A percentile compares a stretch with the other conserved stretches of the same genome.
Conservation (phyloP, 2,888 invertebrate genomes). For the Bembecia ichneumoniformis region DNA sequence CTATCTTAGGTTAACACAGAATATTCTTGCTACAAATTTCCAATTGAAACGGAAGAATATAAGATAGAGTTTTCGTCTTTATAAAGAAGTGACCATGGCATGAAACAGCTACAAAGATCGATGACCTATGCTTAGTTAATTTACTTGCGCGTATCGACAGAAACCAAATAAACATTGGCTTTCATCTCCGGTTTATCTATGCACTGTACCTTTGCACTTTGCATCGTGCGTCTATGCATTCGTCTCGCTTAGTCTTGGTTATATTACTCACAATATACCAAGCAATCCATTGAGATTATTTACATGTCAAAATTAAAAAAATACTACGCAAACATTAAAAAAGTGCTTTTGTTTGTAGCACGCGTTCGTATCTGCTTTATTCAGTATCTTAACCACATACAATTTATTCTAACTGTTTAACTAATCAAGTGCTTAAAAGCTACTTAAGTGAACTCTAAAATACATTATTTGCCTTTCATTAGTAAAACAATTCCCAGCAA, state of each 20-base stretch:
- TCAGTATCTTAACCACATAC: too few species aligned
- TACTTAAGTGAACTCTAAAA: background rate
- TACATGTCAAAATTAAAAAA: background rate
- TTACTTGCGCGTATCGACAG: constrained; percentile 42
- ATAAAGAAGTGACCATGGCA: constrained; percentile 33
- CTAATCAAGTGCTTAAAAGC: background rate
- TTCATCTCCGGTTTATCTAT: constrained; percentile 66
- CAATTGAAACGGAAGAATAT: too few species aligned
- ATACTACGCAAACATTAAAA: background rate
- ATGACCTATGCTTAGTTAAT: constrained; percentile 48
- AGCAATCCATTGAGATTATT: constrained; percentile 24
- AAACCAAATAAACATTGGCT: constrained; percentile 66
- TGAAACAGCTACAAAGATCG: constrained; percentile 31
- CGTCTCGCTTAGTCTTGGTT: constrained; percentile 26
- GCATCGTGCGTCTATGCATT: constrained; percentile 45
- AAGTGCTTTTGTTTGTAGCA: too few species aligned
- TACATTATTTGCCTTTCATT: constrained; percentile 37
- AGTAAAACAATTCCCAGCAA: constrained; percentile 42
- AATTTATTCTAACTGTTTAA: background rate
- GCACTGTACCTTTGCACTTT: constrained; percentile 62
- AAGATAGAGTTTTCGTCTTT: constrained; percentile 4
- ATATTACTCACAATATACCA: constrained; percentile 41
- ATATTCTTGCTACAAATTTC: too few species aligned
- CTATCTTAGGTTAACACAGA: too few species aligned
- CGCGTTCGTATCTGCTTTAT: too few species aligned